These are phyloP conservation scores for Lycaena phlaeas DNA, from an alignment of 2,888 invertebrate species.

Conservation along the genomic window DNA sequence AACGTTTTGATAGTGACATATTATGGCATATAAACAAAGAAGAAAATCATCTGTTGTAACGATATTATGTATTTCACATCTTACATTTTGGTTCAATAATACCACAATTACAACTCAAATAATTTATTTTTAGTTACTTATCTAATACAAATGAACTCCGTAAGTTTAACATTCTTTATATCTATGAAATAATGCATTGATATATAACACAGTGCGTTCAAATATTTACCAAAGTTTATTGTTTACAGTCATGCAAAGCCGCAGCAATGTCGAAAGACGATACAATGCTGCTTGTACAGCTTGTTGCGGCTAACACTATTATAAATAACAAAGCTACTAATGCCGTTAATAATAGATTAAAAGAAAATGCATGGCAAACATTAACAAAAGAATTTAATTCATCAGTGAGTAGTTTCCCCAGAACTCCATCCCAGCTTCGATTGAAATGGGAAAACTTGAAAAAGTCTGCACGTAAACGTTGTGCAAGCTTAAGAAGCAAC, in stretches of 20 bases:
- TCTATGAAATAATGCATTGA: too few relatives aligned
- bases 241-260: neutral
- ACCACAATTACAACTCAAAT: too few relatives aligned
- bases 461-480: constrained; percentile 15
- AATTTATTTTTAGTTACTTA: too few relatives aligned
- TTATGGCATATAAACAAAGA: too few relatives aligned
- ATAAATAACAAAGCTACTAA: constrained; percentile 16
- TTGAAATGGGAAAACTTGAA: constrained; percentile 21
- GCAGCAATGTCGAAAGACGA: constrained; percentile 15
- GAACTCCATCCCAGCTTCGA: constrained; percentile 15
- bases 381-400: constrained; percentile 15
- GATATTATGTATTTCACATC: too few relatives aligned
- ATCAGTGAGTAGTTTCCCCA: constrained; percentile 7
- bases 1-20: too few relatives aligned
- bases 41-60: too few relatives aligned
- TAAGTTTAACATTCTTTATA: too few relatives aligned
- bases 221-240: constrained; percentile 2
- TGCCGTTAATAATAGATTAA: constrained; percentile 17
- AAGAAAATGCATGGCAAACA: constrained; percentile 15
- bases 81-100: too few relatives aligned
- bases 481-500: constrained; percentile 3
- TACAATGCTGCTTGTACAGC: constrained; percentile 10
- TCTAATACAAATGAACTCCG: too few relatives aligned
- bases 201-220: too few relatives aligned
- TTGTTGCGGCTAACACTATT: constrained; percentile 13